Evolutionary conservation across 1,140 invertebrate species (phyloP), one percentile per base, ranked within the genome.

Genomic region (Drosophila sp.): DNA sequence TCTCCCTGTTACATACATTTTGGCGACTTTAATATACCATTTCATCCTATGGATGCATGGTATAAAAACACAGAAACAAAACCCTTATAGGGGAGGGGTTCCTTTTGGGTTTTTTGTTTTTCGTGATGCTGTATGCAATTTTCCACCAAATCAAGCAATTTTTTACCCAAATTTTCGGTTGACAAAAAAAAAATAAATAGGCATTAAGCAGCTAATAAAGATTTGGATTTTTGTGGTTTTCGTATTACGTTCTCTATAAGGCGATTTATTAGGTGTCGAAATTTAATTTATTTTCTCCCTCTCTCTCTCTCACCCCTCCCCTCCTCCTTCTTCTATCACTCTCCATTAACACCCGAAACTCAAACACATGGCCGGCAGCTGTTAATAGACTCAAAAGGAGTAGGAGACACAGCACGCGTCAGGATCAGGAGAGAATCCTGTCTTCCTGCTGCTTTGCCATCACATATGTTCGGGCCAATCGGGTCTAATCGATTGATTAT

Each of bases 141-240:
- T 86, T 79, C 82, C 82, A 86, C 83, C 79, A 86, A 86, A 86
- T 86, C 82, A 56, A 72, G 66, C 82, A 87, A 86, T 86, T 87
- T 86, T 82, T 83, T 86, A 87, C 82, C 83, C 83, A 86, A 87
- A 74, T 81, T 70, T 50, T 11, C 35, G 29, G 17, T 55, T 67
- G 78, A 63, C 68, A 56, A 64, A 57, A 32, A 65, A 58, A 75
- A 79, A 54, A 58, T 2, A 38, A 1, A 8, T 6, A 25, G 10
- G 72, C 3, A 78, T 70, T 85, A 82, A 80, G 64, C 75, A 35
- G 82, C 69, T 86, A 87, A 86, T 62, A 76, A 40, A 76, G 35
- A 66, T 66, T 50, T 6, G 38, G 27, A 64, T 70, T 78, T 75
- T 50, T 85, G 82, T 76, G 82, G 83, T 82, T 65, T 72, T 27